Percentiles rank a stretch among this genome's conserved stretches.
Conservation (phyloP, 2,888 invertebrate genomes). For the Torymus aiolomorphi region DNA sequence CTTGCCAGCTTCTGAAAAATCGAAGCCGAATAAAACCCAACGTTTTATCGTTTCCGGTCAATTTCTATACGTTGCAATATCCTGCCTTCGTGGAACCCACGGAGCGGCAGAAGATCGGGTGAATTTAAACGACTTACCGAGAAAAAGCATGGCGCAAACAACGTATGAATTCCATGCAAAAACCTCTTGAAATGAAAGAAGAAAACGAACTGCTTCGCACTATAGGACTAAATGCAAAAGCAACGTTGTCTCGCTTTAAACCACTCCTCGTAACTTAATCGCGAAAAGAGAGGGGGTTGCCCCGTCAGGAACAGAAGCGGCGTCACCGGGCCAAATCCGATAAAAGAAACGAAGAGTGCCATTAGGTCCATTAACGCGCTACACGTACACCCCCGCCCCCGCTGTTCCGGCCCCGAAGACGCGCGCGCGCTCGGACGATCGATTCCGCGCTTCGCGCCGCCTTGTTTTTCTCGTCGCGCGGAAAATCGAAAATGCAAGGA, state of each 20-base stretch:
- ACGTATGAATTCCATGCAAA: constrained; percentile 8
- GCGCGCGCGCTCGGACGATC: constrained; percentile 10
- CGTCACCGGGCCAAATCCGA: constrained; percentile 23
- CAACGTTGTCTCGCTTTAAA: not conserved
- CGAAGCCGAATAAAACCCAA: not conserved
- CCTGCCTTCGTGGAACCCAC: constrained; percentile 29
- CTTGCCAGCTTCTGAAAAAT: constrained; percentile 3
- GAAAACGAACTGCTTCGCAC: too few relatives aligned
- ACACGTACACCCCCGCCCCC: constrained; percentile 15
- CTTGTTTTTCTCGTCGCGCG: too few relatives aligned
- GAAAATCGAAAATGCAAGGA: too few relatives aligned
- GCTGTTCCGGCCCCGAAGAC: not conserved
- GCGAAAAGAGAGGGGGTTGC: not conserved
- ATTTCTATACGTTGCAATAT: constrained; percentile 25
- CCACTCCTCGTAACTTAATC: not conserved
- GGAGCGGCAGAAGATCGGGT: constrained; percentile 2
- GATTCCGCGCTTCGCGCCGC: constrained; percentile 22
- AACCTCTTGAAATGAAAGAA: too few relatives aligned
- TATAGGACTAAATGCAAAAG: too few relatives aligned
- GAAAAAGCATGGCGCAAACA: constrained; percentile 1
- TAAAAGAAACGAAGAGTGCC: constrained; percentile 48
- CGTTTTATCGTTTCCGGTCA: constrained; percentile 40
- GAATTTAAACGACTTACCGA: constrained; percentile 35
- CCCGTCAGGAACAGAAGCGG: not conserved
- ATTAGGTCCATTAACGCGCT: constrained; percentile 51